phyloP scores from a whole-genome alignment of 2,113 vertebrate species.

The Ammodramus savannarum region DNA sequence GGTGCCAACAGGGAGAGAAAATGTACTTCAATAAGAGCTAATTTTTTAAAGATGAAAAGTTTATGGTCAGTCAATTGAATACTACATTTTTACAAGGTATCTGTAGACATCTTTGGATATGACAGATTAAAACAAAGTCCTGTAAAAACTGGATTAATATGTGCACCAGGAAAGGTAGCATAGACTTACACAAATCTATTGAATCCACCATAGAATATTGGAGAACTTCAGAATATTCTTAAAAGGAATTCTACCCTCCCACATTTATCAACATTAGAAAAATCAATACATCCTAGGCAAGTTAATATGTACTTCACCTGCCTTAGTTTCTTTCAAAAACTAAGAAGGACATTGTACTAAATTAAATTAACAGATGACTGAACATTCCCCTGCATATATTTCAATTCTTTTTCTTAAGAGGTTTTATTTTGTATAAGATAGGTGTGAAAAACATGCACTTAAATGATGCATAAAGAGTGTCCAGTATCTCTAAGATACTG shows the following conservation, averaged over 20 bases:
- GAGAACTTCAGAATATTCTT: background rate
- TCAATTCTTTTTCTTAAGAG: background rate
- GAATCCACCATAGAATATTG: background rate
- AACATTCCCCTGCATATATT: background rate
- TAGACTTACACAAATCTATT: background rate
- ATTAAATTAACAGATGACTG: background rate
- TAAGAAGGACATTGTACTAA: background rate
- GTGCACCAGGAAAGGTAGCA: background rate
- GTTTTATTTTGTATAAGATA: background rate
- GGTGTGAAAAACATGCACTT: background rate
- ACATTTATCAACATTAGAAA: slow-evolving; percentile 25
- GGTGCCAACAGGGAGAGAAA: background rate
- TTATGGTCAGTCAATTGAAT: background rate
- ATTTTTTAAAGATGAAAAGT: background rate
- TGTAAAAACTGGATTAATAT: background rate
- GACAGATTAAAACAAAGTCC: background rate
- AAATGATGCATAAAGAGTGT: background rate
- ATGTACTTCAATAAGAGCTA: background rate
- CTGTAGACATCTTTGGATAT: background rate
- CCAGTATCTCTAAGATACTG: background rate
- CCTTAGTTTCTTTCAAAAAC: background rate
- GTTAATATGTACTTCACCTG: background rate
- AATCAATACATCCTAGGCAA: background rate
- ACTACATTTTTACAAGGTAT: background rate
- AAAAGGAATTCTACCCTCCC: background rate